Conservation (phyloP, 2,113 vertebrate species). For the Sinocyclocheilus maitianheensis region DNA sequence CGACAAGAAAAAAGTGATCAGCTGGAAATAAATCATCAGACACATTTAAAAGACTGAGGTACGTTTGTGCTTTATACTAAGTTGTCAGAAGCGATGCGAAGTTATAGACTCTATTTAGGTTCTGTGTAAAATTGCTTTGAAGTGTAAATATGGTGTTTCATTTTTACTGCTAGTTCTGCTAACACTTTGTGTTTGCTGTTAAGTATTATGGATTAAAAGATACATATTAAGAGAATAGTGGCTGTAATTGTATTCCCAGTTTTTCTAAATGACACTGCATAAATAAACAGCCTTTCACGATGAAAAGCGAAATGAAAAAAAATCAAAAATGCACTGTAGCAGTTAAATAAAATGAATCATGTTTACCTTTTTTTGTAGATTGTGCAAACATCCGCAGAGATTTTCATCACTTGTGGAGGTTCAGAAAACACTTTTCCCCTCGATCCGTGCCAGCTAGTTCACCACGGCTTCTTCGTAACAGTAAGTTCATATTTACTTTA, state of each 20-base stretch:
- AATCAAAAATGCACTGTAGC: background rate
- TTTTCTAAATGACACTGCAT: background rate
- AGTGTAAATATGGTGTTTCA: background rate
- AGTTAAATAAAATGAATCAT: background rate
- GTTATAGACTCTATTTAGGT: background rate
- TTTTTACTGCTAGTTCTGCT: background rate
- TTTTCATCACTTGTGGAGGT: slow-evolving; percentile 32
- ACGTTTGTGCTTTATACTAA: slow-evolving; percentile 19
- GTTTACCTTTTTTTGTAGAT: background rate
- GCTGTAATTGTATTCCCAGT: background rate
- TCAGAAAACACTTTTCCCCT: slow-evolving; percentile 5
- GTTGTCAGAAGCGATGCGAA: slow-evolving; percentile 5
- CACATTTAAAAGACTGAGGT: slow-evolving; percentile 29
- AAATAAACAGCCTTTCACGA: background rate
- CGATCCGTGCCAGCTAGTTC: slow-evolving; percentile 2
- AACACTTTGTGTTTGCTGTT: background rate
- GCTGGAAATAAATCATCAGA: slow-evolving; percentile 33
- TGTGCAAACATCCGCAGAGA: background rate
- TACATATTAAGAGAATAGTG: background rate
- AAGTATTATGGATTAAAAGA: background rate
- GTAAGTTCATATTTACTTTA: slow-evolving; percentile 17
- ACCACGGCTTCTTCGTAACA: background rate
- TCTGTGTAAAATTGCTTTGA: background rate
- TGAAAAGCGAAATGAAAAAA: background rate
- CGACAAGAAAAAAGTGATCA: slow-evolving; percentile 33